Percentiles rank a stretch among this genome's conserved stretches.
Conservation (phyloP, 2,888 invertebrate species). For the Chrysopilus asiliformis region DNA sequence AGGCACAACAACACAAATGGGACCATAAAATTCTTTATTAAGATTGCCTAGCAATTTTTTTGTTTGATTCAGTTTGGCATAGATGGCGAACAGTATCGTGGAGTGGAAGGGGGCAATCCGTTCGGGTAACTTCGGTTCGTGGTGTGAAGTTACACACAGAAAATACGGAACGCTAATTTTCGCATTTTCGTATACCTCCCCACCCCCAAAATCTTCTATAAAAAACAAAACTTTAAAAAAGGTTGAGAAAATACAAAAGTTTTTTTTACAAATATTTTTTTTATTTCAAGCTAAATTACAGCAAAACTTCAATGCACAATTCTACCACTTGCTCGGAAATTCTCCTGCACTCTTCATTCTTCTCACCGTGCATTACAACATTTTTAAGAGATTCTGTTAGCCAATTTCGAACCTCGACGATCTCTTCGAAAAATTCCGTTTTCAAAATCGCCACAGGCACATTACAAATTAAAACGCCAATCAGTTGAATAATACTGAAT, state of each 20-base stretch:
- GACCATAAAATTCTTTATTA: no score
- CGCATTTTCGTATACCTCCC: no score
- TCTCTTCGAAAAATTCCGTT: constrained; percentile 44
- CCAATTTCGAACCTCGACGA: constrained; percentile 56
- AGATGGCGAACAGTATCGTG: no score
- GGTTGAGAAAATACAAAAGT: neutral
- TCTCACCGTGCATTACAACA: constrained; percentile 46
- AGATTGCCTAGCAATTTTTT: no score
- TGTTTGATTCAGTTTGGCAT: no score
- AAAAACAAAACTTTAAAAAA: no score
- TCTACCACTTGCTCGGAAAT: constrained; percentile 23
- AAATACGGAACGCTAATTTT: no score
- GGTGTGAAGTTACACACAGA: no score
- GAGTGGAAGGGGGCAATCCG: no score
- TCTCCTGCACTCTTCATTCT: constrained; percentile 48
- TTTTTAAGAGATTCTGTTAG: constrained; percentile 44
- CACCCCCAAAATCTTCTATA: no score
- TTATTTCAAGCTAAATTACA: neutral
- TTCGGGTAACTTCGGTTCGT: no score
- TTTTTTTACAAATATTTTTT: constrained; percentile 1
- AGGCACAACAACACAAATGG: no score
- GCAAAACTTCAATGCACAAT: constrained; percentile 6
- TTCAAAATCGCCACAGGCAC: constrained; percentile 45
- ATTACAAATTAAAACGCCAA: constrained; percentile 50
- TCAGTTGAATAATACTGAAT: constrained; percentile 48